phyloP scores from a whole-genome alignment of 53 echinoderm and acorn worm genomes.

The Mesocentrotus franciscanus region DNA sequence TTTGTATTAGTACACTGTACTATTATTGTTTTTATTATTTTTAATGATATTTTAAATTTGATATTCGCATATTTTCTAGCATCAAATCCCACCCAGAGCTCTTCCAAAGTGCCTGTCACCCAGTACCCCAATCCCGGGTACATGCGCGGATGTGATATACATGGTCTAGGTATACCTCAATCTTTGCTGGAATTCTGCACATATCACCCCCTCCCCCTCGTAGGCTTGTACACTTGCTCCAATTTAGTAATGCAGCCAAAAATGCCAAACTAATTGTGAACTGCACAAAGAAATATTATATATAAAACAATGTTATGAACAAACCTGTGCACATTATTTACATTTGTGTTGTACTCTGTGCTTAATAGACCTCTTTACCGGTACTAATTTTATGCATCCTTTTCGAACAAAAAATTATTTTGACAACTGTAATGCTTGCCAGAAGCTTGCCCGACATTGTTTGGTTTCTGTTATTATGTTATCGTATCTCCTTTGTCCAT shows the following conservation, averaged over 20 bases:
- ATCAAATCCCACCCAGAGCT: neutral
- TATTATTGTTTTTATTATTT: neutral
- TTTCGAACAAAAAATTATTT: too few species aligned
- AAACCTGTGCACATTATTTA: neutral
- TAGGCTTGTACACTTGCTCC: neutral
- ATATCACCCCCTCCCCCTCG: neutral
- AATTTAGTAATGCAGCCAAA: neutral
- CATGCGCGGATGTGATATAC: constrained; percentile 26
- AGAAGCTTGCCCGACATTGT: too few species aligned
- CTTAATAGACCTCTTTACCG: too few species aligned
- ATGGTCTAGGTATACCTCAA: neutral
- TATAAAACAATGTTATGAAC: neutral
- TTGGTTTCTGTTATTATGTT: too few species aligned
- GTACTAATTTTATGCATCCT: too few species aligned
- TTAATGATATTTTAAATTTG: neutral
- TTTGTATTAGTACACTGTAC: neutral
- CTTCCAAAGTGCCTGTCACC: neutral
- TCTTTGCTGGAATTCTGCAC: neutral
- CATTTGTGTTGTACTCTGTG: neutral
- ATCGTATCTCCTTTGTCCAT: too few species aligned
- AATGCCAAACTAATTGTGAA: neutral
- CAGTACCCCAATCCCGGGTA: neutral
- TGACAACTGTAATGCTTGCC: too few species aligned
- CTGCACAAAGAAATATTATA: too few species aligned
- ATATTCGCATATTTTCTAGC: neutral